Conservation (phyloP, 2,113 vertebrate species). For the Rhizomys pruinosus region DNA sequence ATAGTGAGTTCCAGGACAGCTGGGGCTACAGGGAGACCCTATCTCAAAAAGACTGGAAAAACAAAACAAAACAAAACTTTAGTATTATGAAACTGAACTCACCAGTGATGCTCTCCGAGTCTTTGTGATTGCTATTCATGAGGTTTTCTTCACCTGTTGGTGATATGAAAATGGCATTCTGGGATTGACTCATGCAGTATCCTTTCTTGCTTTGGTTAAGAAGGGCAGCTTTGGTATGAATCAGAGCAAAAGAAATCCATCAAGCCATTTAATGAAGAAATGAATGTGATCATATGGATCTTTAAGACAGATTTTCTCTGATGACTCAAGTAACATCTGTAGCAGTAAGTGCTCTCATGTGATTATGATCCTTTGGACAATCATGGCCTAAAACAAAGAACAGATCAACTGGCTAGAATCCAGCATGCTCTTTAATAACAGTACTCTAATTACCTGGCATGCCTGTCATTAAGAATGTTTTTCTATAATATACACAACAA, state of each 20-base stretch:
- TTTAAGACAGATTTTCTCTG: conserved; percentile 41
- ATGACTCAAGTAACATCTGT: conserved; percentile 61
- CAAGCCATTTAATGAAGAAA: conserved; percentile 75
- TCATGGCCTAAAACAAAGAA: conserved; percentile 77
- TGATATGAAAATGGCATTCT: conserved; percentile 84
- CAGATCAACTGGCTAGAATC: conserved; percentile 31
- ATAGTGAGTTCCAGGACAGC: too few relatives aligned
- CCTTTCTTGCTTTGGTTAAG: conserved; percentile 80
- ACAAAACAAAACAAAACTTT: too few relatives aligned
- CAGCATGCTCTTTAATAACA: conserved; percentile 24
- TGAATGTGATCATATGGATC: background rate
- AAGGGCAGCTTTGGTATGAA: conserved; percentile 80
- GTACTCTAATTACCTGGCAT: background rate
- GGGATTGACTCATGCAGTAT: conserved; percentile 67
- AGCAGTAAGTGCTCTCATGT: conserved; percentile 50
- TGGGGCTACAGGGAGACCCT: too few relatives aligned
- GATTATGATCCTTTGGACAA: conserved; percentile 49
- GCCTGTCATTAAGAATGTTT: conserved; percentile 37
- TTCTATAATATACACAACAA: conserved; percentile 21
- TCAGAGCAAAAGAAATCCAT: conserved; percentile 77
- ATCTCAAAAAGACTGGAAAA: too few relatives aligned
- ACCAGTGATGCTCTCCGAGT: conserved; percentile 92
- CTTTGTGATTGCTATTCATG: conserved; percentile 91
- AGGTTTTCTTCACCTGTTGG: conserved; percentile 92
- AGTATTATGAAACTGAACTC: conserved; percentile 58